Evolutionary conservation across 2,797 vertebrate genomes (phyloP).

Genomic region (Anabas testudineus): DNA sequence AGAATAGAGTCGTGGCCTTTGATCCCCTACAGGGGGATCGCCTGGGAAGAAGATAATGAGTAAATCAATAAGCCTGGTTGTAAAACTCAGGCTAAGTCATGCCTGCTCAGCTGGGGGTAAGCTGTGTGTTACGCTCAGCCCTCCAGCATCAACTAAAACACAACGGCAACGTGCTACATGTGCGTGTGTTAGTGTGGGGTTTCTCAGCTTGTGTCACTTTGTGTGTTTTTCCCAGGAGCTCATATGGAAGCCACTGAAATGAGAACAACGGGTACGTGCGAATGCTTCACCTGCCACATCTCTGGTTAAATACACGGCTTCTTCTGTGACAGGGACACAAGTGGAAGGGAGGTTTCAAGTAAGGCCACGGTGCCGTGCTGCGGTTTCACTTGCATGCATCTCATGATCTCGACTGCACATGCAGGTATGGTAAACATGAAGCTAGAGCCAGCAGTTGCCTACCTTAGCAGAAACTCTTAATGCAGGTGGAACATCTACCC

Average conservation of each 20-base stretch:
- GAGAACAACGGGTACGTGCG: constrained; percentile 15
- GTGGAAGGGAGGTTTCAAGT: constrained; percentile 25
- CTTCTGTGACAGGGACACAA: constrained; percentile 38
- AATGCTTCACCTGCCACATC: constrained; percentile 42
- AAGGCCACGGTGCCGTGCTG: constrained; percentile 18
- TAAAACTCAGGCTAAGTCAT: constrained; percentile 94
- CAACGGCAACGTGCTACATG: constrained; percentile 70
- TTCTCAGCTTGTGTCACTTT: constrained; percentile 30
- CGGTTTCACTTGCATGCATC: constrained; percentile 6
- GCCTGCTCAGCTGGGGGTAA: constrained; percentile 95
- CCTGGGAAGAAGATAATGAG: constrained; percentile 94
- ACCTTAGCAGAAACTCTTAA: neutral
- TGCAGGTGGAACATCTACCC: neutral
- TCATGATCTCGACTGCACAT: constrained; percentile 5
- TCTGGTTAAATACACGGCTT: constrained; percentile 23
- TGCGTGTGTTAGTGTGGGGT: constrained; percentile 23
- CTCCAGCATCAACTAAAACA: constrained; percentile 88
- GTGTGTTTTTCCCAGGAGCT: constrained; percentile 17
- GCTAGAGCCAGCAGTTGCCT: neutral
- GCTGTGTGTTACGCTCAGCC: constrained; percentile 89
- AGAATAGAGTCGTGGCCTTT: constrained; percentile 65
- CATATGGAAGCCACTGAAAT: constrained; percentile 27
- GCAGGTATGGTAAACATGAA: constrained; percentile 8
- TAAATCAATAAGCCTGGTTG: constrained; percentile 95
- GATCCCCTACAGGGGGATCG: constrained; percentile 85